These are phyloP conservation scores for Fabriciana adippe DNA, from an alignment of 2,888 invertebrate genomes.

Conservation along the genomic window DNA sequence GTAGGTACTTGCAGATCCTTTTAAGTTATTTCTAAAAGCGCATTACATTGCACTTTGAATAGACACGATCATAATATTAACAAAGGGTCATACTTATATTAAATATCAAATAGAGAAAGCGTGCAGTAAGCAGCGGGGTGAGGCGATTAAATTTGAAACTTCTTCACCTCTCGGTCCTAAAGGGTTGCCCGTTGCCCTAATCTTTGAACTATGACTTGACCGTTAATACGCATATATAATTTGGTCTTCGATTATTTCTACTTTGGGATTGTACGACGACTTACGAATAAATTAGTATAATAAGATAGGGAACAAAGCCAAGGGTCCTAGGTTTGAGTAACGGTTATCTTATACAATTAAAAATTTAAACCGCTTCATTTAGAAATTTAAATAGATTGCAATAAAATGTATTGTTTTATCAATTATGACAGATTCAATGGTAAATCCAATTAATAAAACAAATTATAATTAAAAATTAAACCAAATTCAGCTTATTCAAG, in stretches of 20 bases:
- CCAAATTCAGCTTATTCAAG: too few species aligned
- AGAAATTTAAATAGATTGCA: neutral
- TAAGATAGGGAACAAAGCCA: constrained; percentile 77
- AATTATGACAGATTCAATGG: too few species aligned
- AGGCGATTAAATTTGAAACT: constrained; percentile 72
- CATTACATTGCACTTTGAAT: constrained; percentile 34
- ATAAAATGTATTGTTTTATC: neutral
- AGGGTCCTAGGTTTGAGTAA: constrained; percentile 73
- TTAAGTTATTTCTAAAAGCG: constrained; percentile 22
- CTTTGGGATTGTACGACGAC: constrained; percentile 68
- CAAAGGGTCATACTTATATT: constrained; percentile 60
- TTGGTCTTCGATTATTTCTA: constrained; percentile 80
- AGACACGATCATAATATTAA: constrained; percentile 18
- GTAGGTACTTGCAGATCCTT: neutral
- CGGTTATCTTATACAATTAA: constrained; percentile 62
- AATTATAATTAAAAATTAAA: too few species aligned
- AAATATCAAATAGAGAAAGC: constrained; percentile 65
- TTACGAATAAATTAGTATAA: constrained; percentile 81
- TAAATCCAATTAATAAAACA: too few species aligned
- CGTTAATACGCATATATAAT: constrained; percentile 83
- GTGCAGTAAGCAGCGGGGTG: constrained; percentile 62
- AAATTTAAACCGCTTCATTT: constrained; percentile 10
- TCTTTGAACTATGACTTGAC: constrained; percentile 83
- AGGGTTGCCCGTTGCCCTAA: constrained; percentile 80
- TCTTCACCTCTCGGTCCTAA: constrained; percentile 67